phyloP scores from a whole-genome alignment of 1,140 invertebrate species.

The Lutraria rhynchaena region DNA sequence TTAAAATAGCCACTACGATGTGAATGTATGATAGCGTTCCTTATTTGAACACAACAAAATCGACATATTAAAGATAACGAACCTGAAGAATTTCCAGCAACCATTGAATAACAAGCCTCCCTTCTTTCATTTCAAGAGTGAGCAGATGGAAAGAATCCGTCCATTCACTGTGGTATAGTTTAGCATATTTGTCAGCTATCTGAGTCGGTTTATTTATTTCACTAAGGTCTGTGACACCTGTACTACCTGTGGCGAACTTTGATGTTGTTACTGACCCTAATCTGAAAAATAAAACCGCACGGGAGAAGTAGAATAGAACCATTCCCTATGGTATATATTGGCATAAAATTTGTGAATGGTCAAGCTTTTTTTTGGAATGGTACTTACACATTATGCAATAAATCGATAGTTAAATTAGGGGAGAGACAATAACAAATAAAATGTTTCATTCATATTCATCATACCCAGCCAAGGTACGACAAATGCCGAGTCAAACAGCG shows the following conservation, averaged over 20 bases:
- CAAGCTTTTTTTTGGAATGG: too few relatives aligned
- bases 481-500: too few relatives aligned
- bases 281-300: background rate
- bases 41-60: too few relatives aligned
- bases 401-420: too few relatives aligned
- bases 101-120: slow-evolving; percentile 40
- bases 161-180: slow-evolving; percentile 43
- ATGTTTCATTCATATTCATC: too few relatives aligned
- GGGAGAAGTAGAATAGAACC: too few relatives aligned
- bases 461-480: too few relatives aligned
- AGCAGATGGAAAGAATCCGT: slow-evolving; percentile 39
- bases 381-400: too few relatives aligned
- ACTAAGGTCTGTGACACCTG: background rate
- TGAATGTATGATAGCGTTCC: too few relatives aligned
- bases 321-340: background rate
- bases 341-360: background rate
- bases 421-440: too few relatives aligned
- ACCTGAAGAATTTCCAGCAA: slow-evolving; percentile 37
- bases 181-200: slow-evolving; percentile 28
- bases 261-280: slow-evolving; percentile 28
- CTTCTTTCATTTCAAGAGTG: slow-evolving; percentile 46
- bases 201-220: slow-evolving; percentile 21
- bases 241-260: background rate
- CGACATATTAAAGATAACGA: too few relatives aligned
- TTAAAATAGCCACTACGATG: too few relatives aligned